Evolutionary conservation across 2,888 invertebrate genomes (phyloP), one percentile per base, ranked within the genome.

Genomic region (Bursaphelenchus okinawaensis): DNA sequence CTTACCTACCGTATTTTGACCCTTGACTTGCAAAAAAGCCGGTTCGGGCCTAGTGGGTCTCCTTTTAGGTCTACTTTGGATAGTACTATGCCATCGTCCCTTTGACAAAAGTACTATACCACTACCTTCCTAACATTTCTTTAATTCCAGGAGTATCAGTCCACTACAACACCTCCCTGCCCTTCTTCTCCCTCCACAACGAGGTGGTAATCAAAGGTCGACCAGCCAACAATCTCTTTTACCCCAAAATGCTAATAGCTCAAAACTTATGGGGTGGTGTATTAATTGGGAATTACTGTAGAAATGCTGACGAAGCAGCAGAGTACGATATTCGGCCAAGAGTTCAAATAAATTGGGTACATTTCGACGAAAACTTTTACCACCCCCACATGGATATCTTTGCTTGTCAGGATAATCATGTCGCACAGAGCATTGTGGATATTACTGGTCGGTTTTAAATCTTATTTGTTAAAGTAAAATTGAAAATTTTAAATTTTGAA

Each of bases 211-310:
- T 81, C 66, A 81, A 80, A 61, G 80, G 81, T 16, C 71, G 80
- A 6, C 82, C 81, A 1, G 72, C 80, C 7, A 82, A 81, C 67
- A 82, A 82, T 63, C 69, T 74, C 23, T 83, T 77, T 72, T 80
- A 78, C 67, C 74, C 73, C 9, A 77, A 72, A 2, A 91, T 91
- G 0, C 89, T 90, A 82, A 89, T 98, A 77, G 88, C 89, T 72
- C 89, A 89, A 70, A 98, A 98, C 84, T 85, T 90, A 7, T 91
- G 93, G 81, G 88, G 90, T 29, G 95, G 93, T 0, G 87, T 96
- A 52, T 85, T 93, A 59, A 89, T 95, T 72, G 94, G 95, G 2
- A 98, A 98, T 84, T 93, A 89, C 81, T 95, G 95, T 57, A 62
- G 71, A 3, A 72, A 73, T 9, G 55, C 68, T 1, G 40, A 29